phyloP scores from a whole-genome alignment of 2,888 invertebrate genomes.

The Oegoconia quadripuncta region DNA sequence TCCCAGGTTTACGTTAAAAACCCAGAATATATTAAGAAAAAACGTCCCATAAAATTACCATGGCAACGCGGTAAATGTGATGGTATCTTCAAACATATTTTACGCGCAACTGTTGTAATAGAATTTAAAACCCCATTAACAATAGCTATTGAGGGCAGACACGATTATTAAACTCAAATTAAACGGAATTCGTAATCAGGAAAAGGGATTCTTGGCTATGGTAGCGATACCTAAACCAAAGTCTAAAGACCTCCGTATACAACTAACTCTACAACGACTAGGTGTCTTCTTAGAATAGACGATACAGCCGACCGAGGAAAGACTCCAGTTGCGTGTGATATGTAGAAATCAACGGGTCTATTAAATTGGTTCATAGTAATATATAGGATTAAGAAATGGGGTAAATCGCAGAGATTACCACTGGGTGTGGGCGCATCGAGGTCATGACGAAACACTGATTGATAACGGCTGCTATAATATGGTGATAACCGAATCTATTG shows the following conservation, averaged over 20 bases:
- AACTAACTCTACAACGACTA: slow-evolving; percentile 12
- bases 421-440: slow-evolving; percentile 66
- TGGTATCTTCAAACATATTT: slow-evolving; percentile 18
- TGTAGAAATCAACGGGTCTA: slow-evolving; percentile 21
- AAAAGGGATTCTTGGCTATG: slow-evolving; percentile 42
- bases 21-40: slow-evolving; percentile 16
- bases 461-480: slow-evolving; percentile 59
- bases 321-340: slow-evolving; percentile 13
- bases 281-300: slow-evolving; percentile 26
- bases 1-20: slow-evolving; percentile 27
- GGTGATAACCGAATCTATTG: slow-evolving; percentile 35
- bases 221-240: slow-evolving; percentile 28
- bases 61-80: slow-evolving; percentile 10
- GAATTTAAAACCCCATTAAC: slow-evolving; percentile 31
- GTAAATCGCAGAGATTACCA: slow-evolving; percentile 65
- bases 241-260: slow-evolving; percentile 18
- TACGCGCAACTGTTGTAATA: slow-evolving; percentile 11
- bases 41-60: slow-evolving; percentile 23
- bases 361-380: slow-evolving; percentile 34
- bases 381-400: slow-evolving; percentile 62
- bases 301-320: slow-evolving; percentile 24
- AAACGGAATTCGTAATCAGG: slow-evolving; percentile 35
- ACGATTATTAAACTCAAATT: slow-evolving; percentile 38
- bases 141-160: slow-evolving; percentile 33
- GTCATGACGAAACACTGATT: slow-evolving; percentile 70